Percentiles rank a stretch among this genome's conserved stretches.
Evolutionary conservation across 2,888 invertebrate species (phyloP).

Genomic region (Sminthurides aquaticus): DNA sequence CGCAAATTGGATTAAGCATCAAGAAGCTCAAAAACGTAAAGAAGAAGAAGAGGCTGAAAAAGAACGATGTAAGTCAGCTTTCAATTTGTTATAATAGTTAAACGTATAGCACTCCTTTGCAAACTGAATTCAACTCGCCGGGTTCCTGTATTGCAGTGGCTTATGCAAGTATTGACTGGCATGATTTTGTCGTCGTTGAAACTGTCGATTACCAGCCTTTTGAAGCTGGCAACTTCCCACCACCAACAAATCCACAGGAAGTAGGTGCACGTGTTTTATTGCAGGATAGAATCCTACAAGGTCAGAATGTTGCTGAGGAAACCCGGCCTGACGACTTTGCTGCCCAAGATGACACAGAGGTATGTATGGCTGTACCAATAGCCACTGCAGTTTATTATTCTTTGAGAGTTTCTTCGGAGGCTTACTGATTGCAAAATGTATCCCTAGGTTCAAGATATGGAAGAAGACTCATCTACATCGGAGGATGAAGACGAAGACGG

Average conservation of each 20-base stretch:
- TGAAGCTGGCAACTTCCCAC: constrained; percentile 91
- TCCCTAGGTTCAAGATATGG: constrained; percentile 75
- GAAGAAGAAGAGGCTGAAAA: constrained; percentile 93
- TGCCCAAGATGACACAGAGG: constrained; percentile 52
- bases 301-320: constrained; percentile 32
- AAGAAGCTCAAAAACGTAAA: constrained; percentile 81
- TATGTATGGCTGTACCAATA: constrained; percentile 31
- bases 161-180: constrained; percentile 99
- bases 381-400: neutral
- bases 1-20: constrained; percentile 93
- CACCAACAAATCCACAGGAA: constrained; percentile 93
- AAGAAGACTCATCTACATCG: constrained; percentile 64
- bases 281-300: constrained; percentile 53
- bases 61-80: constrained; percentile 60
- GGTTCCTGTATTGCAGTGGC: constrained; percentile 60
- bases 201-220: constrained; percentile 97
- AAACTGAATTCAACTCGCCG: no score
- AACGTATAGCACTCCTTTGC: neutral
- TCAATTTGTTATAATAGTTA: neutral
- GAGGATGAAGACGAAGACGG: constrained; percentile 59
- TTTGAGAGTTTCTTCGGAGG: no score
- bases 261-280: constrained; percentile 90
- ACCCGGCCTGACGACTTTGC: constrained; percentile 35
- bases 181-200: constrained; percentile 99
- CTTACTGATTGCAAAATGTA: neutral